Evolutionary conservation across 2,113 vertebrate species (phyloP), one percentile per base, ranked within the genome.

Genomic region (Prionailurus bengalensis): DNA sequence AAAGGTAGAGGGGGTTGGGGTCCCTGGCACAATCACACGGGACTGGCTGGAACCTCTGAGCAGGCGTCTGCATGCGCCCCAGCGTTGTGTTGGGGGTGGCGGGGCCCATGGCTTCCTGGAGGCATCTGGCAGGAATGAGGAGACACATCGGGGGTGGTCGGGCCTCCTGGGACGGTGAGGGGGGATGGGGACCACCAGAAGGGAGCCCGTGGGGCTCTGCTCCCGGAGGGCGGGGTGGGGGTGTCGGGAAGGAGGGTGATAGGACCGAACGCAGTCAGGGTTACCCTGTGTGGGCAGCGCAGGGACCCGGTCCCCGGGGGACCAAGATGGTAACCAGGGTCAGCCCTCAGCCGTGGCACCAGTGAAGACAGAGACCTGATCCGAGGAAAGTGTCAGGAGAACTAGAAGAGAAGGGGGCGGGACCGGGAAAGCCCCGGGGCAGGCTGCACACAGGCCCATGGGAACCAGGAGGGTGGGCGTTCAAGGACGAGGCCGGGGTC

Each of bases 391-490:
- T 14, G 29, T 55, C 61, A 29, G 51, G 93, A 66, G 29, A 36
- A 31, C 68, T 1, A 23, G 42, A 70, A 31, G 51, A 66, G 42
- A 66, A 14, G 39, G 36, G 6, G 31, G 4, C 2, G 11, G 42
- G 66, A 9, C 36, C 33, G 3, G 23, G 65, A 45, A 39, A 21
- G 39, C 66, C 31, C 21, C 51, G 12, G 11, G 8, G 7, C 5
- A 0, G 74, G 19, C 53, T 42, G 19, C 19, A 1, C 78, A 31
- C 61, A 42, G 63, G 21, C 74, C 27, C 9, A 1, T 7, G 33
- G 39, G 51, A 66, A 3, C 31, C 33, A 1, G 0, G 36, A 55
- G 19, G 80, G 13, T 6, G 1, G n/a, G 4, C 0, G 14, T 33
- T n/a, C 12, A 4, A 9, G 36, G 29, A 1, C 23, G 55, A 0